Base-by-base conservation (phyloP, 2,888 invertebrate species). In the Campaea margaritaria region DNA sequence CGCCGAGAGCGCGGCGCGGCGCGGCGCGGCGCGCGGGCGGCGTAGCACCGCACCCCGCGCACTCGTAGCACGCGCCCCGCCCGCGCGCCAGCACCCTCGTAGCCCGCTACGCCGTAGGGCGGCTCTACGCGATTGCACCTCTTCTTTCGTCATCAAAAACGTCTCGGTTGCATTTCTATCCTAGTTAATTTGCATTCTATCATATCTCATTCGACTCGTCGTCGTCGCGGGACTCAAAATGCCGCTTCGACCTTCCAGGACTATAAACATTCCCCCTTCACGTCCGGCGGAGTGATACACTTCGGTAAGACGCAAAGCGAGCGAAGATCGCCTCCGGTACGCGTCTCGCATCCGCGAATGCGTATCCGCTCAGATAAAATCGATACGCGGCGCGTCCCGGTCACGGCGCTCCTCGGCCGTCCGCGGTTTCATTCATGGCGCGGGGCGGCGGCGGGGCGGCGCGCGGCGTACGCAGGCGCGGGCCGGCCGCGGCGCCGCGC, bases 381-480 rank as follows among this genome's bases (percentile, higher is more conserved):
- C 58, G 13, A 59, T 59, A 49, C 16, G 43, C 36, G 51, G 14
- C 31, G 39, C 39, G 13, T 14, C 14, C 43, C 43, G 21, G 15
- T 21, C 43, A 12, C 31, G 28, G 13, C 45, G 47, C 21, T n/a
- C 31, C n/a, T 28, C 43, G 14, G 4, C 39, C 54, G 21, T 2
- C 21, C 21, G 21, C 21, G 11, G 57, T 41, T 63, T 61, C 60
- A 63, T 55, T 61, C 52, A 63, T 62, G 52, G 58, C 44, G 58
- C 44, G 58, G 31, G 65, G 64, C 57, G 63, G 62, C n/a, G 34
- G 65, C 64, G 66, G 67, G 63, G 65, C 62, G 57, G 72, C 67
- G 68, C 67, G 64, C 65, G 59, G n/a, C n/a, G 61, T 13, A 47
- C 58, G 65, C 71, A 69, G 67, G 69, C 73, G 72, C 68, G 71